These are phyloP conservation scores for Motacilla tschutschensis DNA, from an alignment of 2,113 vertebrate species.

Conservation along the genomic window DNA sequence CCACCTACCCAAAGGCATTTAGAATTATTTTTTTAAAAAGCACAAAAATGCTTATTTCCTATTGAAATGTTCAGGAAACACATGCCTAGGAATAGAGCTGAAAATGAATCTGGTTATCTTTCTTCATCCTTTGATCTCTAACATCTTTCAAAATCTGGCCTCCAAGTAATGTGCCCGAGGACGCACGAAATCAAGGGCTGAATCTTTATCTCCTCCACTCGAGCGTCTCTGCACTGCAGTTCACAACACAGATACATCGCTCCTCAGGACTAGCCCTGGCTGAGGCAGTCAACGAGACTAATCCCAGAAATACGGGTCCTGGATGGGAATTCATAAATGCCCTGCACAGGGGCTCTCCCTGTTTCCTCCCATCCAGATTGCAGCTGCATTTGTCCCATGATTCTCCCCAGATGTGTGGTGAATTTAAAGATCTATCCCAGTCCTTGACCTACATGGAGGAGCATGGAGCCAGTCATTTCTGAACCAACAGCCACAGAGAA, in stretches of 20 bases:
- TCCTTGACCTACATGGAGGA: background rate
- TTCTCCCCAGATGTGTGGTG: background rate
- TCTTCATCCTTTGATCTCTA: conserved; percentile 29
- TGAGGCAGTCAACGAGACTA: background rate
- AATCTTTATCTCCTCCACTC: background rate
- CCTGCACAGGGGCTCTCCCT: accelerated
- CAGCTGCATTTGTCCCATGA: background rate
- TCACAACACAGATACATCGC: background rate
- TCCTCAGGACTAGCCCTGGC: background rate
- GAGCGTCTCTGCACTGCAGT: background rate
- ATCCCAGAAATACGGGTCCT: background rate
- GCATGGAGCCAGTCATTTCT: background rate
- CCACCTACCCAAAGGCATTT: background rate
- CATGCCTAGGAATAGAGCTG: background rate
- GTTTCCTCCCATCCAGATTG: background rate
- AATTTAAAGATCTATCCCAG: background rate
- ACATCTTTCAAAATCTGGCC: background rate
- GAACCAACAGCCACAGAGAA: background rate
- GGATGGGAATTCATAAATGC: background rate
- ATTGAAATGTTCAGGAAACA: background rate
- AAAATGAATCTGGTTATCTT: background rate
- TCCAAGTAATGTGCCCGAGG: conserved; percentile 7
- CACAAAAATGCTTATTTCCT: background rate
- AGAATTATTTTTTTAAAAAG: background rate
- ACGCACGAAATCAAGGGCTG: background rate